phyloP scores from a whole-genome alignment of 2,797 vertebrate species.

The Sorex maritimensis region DNA sequence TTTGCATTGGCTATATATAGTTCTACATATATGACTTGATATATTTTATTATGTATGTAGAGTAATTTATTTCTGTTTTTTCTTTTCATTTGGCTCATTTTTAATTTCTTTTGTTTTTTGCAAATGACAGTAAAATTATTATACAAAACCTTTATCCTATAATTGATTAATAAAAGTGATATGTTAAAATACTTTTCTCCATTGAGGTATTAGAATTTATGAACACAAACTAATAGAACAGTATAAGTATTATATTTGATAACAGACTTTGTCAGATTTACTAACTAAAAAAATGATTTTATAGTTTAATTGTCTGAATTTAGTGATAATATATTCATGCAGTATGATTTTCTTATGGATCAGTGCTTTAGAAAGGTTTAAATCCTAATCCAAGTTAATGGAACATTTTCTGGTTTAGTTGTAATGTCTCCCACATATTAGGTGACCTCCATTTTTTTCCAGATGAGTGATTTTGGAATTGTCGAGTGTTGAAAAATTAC shows the following conservation, averaged over 20 bases:
- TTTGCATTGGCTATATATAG: no score
- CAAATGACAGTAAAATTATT: neutral
- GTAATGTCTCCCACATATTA: conserved; percentile 43
- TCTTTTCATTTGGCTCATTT: neutral
- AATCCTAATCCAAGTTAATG: conserved; percentile 11
- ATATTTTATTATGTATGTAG: neutral
- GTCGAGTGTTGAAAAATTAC: neutral
- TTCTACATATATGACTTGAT: neutral
- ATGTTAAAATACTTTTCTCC: neutral
- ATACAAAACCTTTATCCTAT: neutral
- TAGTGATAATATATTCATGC: conserved; percentile 57
- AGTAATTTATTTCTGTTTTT: conserved; percentile 1
- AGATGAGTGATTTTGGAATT: conserved; percentile 37
- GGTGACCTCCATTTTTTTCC: conserved; percentile 31
- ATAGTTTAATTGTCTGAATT: conserved; percentile 34
- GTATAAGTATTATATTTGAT: neutral
- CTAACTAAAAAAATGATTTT: neutral
- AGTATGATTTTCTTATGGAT: conserved; percentile 48
- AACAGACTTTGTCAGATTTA: neutral
- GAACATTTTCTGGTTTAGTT: conserved; percentile 42
- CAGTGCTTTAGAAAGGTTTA: conserved; percentile 19
- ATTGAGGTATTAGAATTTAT: neutral
- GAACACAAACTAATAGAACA: neutral
- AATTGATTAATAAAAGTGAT: neutral
- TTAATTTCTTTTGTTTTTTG: neutral